Percentiles rank a stretch among this genome's conserved stretches.
phyloP scores from a whole-genome alignment of 2,797 vertebrate genomes.

The Hydrophis major region DNA sequence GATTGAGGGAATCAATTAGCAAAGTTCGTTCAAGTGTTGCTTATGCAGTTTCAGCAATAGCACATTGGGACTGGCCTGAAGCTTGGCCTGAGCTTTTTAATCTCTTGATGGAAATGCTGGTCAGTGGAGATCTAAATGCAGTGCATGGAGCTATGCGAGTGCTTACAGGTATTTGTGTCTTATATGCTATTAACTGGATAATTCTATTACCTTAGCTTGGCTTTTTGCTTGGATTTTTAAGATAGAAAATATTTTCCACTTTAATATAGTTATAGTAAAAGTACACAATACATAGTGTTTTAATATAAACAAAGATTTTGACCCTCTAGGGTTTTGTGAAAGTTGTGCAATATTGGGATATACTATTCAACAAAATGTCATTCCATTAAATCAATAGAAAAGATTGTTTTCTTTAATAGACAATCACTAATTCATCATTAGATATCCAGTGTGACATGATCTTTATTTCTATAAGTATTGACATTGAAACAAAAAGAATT shows the following conservation, averaged over 20 bases:
- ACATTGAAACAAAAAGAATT: background rate
- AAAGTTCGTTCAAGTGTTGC: slow-evolving; percentile 98
- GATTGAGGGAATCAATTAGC: slow-evolving; percentile 93
- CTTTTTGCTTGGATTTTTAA: background rate
- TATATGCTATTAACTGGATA: rapidly evolving
- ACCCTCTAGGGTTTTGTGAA: background rate
- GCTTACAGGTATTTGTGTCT: slow-evolving; percentile 84
- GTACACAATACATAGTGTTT: background rate
- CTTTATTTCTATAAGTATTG: background rate
- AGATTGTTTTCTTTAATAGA: background rate
- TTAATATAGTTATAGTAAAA: background rate
- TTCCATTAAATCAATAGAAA: background rate
- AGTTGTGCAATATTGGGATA: background rate
- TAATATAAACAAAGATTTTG: background rate
- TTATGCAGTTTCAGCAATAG: slow-evolving; percentile 94
- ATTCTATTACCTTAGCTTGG: rapidly evolving
- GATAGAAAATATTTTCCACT: background rate
- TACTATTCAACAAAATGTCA: background rate
- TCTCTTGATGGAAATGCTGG: slow-evolving; percentile 97
- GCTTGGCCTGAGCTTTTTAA: slow-evolving; percentile 97
- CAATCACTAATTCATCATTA: background rate
- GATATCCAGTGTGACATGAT: background rate
- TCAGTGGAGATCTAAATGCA: slow-evolving; percentile 91
- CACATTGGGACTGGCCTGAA: slow-evolving; percentile 99
- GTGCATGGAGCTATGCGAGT: slow-evolving; percentile 99